phyloP scores from a whole-genome alignment of 2,113 vertebrate genomes.

The Deroptyus accipitrinus region DNA sequence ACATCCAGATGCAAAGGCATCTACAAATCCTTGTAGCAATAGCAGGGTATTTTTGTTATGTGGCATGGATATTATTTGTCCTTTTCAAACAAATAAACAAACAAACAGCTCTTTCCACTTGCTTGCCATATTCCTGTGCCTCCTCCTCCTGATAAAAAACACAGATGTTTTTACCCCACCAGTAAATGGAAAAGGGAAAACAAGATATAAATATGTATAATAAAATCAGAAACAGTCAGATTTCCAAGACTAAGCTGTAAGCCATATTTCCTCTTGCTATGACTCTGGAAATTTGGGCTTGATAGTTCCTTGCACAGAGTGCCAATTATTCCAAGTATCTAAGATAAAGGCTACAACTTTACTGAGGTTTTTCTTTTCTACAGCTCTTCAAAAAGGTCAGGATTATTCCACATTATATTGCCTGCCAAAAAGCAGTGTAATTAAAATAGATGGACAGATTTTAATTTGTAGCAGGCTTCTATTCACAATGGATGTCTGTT shows the following conservation, averaged over 20 bases:
- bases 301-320: not conserved
- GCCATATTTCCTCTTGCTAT: not conserved
- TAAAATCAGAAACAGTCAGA: not conserved
- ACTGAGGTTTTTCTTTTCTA: conserved; percentile 19
- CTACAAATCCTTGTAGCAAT: not conserved
- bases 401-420: not conserved
- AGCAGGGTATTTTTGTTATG: not conserved
- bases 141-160: not conserved
- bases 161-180: not conserved
- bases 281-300: not conserved
- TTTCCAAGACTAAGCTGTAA: conserved; percentile 1
- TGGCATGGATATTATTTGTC: not conserved
- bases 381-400: conserved; percentile 48
- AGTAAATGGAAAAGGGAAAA: not conserved
- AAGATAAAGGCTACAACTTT: conserved; percentile 39
- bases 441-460: conserved; percentile 63
- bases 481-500: conserved; percentile 62
- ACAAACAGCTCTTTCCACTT: conserved; percentile 8
- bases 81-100: conserved; percentile 7
- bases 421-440: conserved; percentile 39
- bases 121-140: not conserved
- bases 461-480: conserved; percentile 64
- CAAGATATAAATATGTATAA: not conserved
- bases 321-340: conserved; percentile 17
- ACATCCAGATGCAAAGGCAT: not conserved